A percentile compares a stretch with the other conserved stretches of the same genome.
phyloP scores from a whole-genome alignment of 2,888 invertebrate genomes.

The Linyphia triangularis region DNA sequence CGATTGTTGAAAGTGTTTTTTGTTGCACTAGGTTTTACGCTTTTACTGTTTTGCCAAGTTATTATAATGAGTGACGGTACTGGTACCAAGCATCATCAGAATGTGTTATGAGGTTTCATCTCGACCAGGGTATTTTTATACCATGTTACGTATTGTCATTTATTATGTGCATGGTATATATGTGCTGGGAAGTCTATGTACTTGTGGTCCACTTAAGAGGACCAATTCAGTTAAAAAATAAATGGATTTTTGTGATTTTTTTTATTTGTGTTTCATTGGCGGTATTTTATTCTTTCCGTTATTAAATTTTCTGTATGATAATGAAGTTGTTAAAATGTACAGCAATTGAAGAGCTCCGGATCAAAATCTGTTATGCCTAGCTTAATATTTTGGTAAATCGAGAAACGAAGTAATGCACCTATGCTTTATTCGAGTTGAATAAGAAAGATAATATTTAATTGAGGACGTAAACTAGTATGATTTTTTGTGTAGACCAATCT shows the following conservation, averaged over 20 bases:
- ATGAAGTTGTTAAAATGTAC: no score
- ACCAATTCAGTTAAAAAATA: background rate
- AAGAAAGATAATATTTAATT: no score
- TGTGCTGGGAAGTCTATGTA: background rate
- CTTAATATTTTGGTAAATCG: no score
- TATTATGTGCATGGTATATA: background rate
- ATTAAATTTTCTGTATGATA: no score
- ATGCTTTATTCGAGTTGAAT: no score
- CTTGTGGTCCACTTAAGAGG: background rate
- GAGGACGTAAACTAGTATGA: no score
- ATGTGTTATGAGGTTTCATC: background rate
- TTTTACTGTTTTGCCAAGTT: slow-evolving; percentile 64
- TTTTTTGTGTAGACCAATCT: no score
- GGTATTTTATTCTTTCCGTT: no score
- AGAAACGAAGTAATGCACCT: no score
- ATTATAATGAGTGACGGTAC: slow-evolving; percentile 31
- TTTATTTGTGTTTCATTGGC: background rate
- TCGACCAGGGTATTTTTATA: background rate
- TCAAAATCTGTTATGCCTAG: no score
- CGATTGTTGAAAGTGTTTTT: slow-evolving; percentile 77
- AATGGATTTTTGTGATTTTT: background rate
- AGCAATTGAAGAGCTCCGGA: no score
- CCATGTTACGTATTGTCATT: background rate
- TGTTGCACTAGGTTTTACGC: slow-evolving; percentile 77
- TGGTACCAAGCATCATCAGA: slow-evolving; percentile 4